Evolutionary conservation across 92 coral and sea anemone genomes (phyloP).

Genomic region (Galaxea fascicularis): DNA sequence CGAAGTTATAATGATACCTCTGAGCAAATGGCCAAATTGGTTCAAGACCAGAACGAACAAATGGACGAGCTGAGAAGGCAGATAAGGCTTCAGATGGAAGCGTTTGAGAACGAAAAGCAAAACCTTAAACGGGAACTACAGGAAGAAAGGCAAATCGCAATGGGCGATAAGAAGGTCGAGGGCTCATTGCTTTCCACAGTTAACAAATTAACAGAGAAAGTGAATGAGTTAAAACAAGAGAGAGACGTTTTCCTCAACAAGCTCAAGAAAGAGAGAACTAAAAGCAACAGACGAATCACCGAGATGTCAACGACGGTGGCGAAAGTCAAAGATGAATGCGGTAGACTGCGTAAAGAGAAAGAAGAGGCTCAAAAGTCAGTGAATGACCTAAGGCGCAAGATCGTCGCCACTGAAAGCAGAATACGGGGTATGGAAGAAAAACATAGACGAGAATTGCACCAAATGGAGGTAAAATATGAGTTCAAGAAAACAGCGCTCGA

Average conservation of each 20-base stretch:
- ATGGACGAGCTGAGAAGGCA: slow-evolving; percentile 63
- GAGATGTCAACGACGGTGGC: slow-evolving; percentile 58
- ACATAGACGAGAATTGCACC: slow-evolving; percentile 56
- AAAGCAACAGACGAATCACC: slow-evolving; percentile 31
- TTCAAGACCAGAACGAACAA: slow-evolving; percentile 52
- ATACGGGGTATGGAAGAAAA: slow-evolving; percentile 66
- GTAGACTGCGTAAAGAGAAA: slow-evolving; percentile 62
- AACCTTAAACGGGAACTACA: slow-evolving; percentile 2
- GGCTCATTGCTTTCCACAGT: slow-evolving; percentile 44
- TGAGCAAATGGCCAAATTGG: slow-evolving; percentile 20
- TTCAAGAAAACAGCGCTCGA: slow-evolving; percentile 72
- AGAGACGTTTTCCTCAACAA: slow-evolving; percentile 59
- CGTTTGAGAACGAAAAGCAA: slow-evolving; percentile 60
- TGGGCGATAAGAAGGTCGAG: slow-evolving; percentile 40
- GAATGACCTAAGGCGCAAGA: slow-evolving; percentile 60
- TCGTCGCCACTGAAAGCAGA: slow-evolving; percentile 54
- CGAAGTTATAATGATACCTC: too few species aligned
- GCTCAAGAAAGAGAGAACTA: slow-evolving; percentile 54
- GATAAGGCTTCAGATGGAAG: slow-evolving; percentile 59
- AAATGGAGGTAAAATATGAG: slow-evolving; percentile 49
- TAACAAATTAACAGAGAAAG: slow-evolving; percentile 66
- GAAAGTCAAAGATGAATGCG: slow-evolving; percentile 61
- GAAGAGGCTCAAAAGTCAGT: slow-evolving; percentile 54
- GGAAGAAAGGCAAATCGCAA: slow-evolving; percentile 11
- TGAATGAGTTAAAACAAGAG: slow-evolving; percentile 67